Conservation (phyloP, 2,888 invertebrate species). For the Zelleria hepariella region DNA sequence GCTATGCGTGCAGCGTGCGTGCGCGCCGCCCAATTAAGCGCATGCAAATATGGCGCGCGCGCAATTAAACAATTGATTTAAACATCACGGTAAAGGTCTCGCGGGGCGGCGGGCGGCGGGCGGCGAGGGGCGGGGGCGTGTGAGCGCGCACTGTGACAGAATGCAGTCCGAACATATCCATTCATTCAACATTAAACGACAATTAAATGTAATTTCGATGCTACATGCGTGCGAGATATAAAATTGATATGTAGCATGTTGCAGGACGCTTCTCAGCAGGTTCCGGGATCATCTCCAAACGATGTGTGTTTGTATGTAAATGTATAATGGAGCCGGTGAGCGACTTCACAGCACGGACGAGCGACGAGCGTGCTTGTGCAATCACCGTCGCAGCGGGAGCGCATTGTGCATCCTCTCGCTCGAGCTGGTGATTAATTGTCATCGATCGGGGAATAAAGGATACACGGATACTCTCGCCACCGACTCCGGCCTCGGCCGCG, state of each 20-base stretch:
- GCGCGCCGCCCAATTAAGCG: neutral
- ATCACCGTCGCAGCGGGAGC: slow-evolving; percentile 2
- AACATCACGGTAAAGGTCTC: slow-evolving; percentile 1
- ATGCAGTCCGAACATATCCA: neutral
- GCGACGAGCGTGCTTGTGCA: neutral
- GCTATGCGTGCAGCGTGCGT: neutral
- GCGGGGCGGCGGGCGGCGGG: neutral
- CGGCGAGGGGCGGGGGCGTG: neutral
- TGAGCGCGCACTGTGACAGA: neutral
- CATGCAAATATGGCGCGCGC: slow-evolving; percentile 5
- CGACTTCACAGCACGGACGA: neutral
- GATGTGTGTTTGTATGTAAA: neutral
- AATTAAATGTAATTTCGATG: neutral
- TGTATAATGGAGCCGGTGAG: neutral
- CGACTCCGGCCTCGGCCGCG: no score
- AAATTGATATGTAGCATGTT: neutral
- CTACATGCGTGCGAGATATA: neutral
- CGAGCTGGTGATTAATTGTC: neutral
- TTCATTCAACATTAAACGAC: neutral
- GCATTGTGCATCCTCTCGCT: neutral
- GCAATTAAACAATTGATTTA: slow-evolving; percentile 10
- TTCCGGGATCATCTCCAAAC: neutral
- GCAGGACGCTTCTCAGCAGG: neutral
- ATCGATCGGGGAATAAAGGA: neutral
- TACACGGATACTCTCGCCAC: neutral